phyloP scores from a whole-genome alignment of 2,797 vertebrate genomes.

The Heterohyrax brucei region DNA sequence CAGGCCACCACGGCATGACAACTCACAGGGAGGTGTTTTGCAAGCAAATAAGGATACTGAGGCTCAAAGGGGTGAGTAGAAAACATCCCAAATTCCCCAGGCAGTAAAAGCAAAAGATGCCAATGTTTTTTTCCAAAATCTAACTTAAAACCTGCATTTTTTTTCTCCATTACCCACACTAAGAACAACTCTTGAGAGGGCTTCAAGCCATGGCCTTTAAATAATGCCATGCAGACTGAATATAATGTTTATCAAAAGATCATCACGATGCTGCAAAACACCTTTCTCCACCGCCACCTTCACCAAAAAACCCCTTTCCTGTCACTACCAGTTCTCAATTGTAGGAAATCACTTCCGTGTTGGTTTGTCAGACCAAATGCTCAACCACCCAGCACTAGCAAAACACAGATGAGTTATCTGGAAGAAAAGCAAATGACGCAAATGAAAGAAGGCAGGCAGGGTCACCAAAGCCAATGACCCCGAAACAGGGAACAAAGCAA shows the following conservation, averaged over 20 bases:
- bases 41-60: conserved; percentile 28
- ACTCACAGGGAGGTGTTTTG: not conserved
- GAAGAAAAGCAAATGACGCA: conserved; percentile 44
- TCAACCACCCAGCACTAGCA: conserved; percentile 40
- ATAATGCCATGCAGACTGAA: not conserved
- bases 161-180: not conserved
- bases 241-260: conserved; percentile 61
- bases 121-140: not conserved
- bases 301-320: conserved; percentile 31
- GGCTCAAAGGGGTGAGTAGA: not conserved
- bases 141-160: not conserved
- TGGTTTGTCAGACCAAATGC: conserved; percentile 63
- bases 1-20: too few relatives aligned
- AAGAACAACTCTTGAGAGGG: not conserved
- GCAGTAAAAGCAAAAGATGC: not conserved
- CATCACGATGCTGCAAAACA: not conserved
- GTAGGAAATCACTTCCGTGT: conserved; percentile 17
- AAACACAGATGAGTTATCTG: conserved; percentile 10
- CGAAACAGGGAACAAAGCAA: conserved; percentile 25
- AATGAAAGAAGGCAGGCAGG: not conserved
- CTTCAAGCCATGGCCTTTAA: conserved; percentile 9
- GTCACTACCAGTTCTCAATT: conserved; percentile 68
- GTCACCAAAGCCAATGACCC: not conserved
- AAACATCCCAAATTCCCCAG: not conserved
- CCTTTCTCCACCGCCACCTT: not conserved